These are phyloP conservation scores for Petrosia ficiformis DNA, from an alignment of 37 sponge, comb jelly and placozoan genomes.

Conservation along the genomic window DNA sequence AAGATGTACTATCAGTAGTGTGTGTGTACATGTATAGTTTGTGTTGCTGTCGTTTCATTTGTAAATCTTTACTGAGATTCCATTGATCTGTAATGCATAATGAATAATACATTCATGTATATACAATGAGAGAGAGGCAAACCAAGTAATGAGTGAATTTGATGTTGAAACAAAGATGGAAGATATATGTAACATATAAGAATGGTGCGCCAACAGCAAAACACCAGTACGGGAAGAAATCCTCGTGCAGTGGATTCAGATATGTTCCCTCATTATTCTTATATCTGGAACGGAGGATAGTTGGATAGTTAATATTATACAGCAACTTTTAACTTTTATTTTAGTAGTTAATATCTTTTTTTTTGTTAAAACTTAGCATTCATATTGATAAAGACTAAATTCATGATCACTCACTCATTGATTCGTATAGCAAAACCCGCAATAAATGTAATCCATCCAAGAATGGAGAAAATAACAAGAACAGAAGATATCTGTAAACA, in stretches of 20 bases:
- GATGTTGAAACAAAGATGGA: background rate
- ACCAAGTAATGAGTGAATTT: background rate
- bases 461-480: background rate
- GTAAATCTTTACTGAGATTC: no score
- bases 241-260: background rate
- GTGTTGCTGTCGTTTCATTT: no score
- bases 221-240: slow-evolving; percentile 3
- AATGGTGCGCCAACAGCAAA: background rate
- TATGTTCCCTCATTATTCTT: background rate
- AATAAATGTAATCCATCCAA: background rate
- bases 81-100: no score
- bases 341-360: no score
- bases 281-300: no score
- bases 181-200: background rate
- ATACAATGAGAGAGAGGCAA: no score
- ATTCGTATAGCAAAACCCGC: background rate
- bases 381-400: background rate
- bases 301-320: no score
- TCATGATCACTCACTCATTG: background rate
- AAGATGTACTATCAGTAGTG: no score
- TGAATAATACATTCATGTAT: no score
- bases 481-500: background rate
- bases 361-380: no score
- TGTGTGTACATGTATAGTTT: no score
- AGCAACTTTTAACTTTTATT: no score